These are phyloP conservation scores for Neoitamus cyanurus DNA, from an alignment of 2,888 invertebrate genomes.

Conservation along the genomic window DNA sequence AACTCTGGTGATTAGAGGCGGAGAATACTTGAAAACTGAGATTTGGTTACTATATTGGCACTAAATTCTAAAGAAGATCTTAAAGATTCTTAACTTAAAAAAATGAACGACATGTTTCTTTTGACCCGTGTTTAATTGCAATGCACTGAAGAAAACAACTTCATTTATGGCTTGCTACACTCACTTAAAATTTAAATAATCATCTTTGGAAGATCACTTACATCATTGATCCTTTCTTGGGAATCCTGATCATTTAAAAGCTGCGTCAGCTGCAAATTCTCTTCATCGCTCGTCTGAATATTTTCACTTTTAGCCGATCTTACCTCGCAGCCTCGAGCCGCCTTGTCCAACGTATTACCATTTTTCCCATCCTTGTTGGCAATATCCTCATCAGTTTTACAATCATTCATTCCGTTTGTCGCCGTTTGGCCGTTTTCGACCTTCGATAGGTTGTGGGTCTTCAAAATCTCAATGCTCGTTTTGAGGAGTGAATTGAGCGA, in stretches of 20 bases:
- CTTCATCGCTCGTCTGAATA: slow-evolving; percentile 47
- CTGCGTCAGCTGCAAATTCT: slow-evolving; percentile 54
- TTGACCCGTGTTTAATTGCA: too few relatives aligned
- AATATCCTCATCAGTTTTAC: slow-evolving; percentile 49
- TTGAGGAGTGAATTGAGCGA: slow-evolving; percentile 54
- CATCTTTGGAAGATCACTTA: slow-evolving; percentile 14
- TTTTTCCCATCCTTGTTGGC: slow-evolving; percentile 52
- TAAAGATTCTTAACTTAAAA: too few relatives aligned
- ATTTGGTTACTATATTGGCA: too few relatives aligned
- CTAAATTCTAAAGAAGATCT: too few relatives aligned
- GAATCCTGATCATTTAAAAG: slow-evolving; percentile 52
- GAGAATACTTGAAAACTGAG: too few relatives aligned
- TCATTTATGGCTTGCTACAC: not conserved
- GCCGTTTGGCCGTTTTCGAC: slow-evolving; percentile 34
- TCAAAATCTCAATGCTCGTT: slow-evolving; percentile 55
- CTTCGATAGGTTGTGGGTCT: slow-evolving; percentile 44
- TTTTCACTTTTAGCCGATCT: slow-evolving; percentile 34
- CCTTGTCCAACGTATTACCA: slow-evolving; percentile 50
- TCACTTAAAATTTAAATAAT: too few relatives aligned
- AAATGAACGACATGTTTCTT: too few relatives aligned
- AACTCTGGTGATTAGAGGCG: too few relatives aligned
- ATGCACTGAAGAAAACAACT: too few relatives aligned
- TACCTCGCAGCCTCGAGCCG: not conserved
- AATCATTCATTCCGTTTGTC: slow-evolving; percentile 51
- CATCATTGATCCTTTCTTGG: slow-evolving; percentile 50